Evolutionary conservation across 2,113 vertebrate species (phyloP), one percentile per base, ranked within the genome.

Genomic region (Mastomys coucha): DNA sequence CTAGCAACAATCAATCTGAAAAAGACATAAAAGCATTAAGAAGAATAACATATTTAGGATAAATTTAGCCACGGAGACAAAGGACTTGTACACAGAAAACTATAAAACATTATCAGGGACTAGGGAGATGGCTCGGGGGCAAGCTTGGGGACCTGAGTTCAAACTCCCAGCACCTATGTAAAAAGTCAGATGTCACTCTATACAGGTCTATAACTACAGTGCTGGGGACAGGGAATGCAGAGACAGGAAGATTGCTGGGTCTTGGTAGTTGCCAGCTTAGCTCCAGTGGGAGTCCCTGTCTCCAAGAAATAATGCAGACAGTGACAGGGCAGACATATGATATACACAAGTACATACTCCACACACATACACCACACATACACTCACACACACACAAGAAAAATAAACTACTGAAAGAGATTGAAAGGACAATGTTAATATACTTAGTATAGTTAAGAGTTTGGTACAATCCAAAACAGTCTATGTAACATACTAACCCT

Each of bases 21-120:
- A 65, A 73, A n/a, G 22, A 73, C 70, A 60, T n/a, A 63, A 77
- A 77, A 81, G 28, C 92, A 88, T 56, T 36, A 28, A 67, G 63
- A 89, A 88, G 42, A 90, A 87, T 86, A 86, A 89, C 75, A 90
- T 67, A 65, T 14, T 85, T 89, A 80, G 6, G 63, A 78, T 81
- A 85, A 85, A 58, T 10, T 88, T 80, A 86, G 36, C 20, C 28
- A 80, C 24, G 20, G 26, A 90, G 67, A 63, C n/a, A 39, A 84
- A 58, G 60, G n/a, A 63, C n/a, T 63, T 84, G 22, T 60, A 42
- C n/a, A 8, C 7, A 13, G 49, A 84, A 84, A 84, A 24, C 36
- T 42, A 28, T 63, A 9, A 60, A 28, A 7, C 12, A 84, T 17
- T 60, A 39, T 42, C 39, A 22, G 84, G 42, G 9, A 65, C 60